phyloP scores from a whole-genome alignment of 2,113 vertebrate species.

The Pedionomus torquatus region DNA sequence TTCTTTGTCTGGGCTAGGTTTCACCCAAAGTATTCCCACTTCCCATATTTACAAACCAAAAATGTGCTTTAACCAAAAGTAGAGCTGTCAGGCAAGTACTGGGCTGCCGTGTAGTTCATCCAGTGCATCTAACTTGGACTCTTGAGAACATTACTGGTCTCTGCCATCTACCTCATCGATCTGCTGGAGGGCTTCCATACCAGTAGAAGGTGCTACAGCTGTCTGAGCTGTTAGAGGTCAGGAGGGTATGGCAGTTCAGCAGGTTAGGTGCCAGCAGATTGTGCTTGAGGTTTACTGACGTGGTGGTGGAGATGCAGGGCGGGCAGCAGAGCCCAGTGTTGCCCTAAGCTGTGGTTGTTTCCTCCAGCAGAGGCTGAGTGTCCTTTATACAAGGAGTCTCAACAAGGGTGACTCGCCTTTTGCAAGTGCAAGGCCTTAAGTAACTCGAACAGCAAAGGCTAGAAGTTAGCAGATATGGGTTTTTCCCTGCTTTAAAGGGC shows the following conservation, averaged over 20 bases:
- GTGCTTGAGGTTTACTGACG: background rate
- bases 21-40: constrained; percentile 17
- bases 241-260: background rate
- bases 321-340: background rate
- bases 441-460: background rate
- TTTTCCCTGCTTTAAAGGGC: background rate
- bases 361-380: background rate
- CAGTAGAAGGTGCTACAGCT: background rate
- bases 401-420: background rate
- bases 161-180: background rate
- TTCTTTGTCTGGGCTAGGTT: constrained; percentile 25
- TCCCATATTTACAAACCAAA: constrained; percentile 60
- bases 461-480: background rate
- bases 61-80: background rate
- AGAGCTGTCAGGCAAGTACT: background rate
- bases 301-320: background rate
- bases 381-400: background rate
- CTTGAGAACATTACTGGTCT: background rate
- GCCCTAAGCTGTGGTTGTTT: background rate
- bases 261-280: background rate
- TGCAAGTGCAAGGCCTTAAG: background rate
- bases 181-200: background rate
- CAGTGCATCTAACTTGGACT: background rate
- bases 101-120: background rate
- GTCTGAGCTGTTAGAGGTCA: background rate